A percentile compares a stretch with the other conserved stretches of the same genome.
phyloP scores from a whole-genome alignment of 2,797 vertebrate genomes.

The Gastrophryne carolinensis region DNA sequence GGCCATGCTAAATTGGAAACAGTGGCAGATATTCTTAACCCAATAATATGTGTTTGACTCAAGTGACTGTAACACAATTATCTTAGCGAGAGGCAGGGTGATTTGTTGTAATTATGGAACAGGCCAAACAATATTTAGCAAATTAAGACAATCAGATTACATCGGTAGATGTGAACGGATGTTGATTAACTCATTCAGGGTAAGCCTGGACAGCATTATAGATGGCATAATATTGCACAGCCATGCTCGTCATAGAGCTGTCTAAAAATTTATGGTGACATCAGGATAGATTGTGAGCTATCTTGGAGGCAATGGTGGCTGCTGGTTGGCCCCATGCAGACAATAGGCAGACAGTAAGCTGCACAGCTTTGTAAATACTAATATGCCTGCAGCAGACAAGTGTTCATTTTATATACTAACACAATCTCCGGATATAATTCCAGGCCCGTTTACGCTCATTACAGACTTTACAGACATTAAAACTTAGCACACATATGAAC shows the following conservation, averaged over 20 bases:
- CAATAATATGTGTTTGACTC: conserved; percentile 39
- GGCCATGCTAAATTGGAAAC: conserved; percentile 39
- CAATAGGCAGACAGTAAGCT: neutral
- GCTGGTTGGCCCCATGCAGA: neutral
- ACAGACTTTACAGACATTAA: conserved; percentile 8
- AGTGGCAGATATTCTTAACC: conserved; percentile 47
- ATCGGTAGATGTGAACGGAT: conserved; percentile 37
- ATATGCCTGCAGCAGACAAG: conserved; percentile 20
- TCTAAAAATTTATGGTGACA: neutral
- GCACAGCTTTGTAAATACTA: neutral
- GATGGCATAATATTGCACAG: neutral
- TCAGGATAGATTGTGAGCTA: neutral
- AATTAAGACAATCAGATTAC: conserved; percentile 51
- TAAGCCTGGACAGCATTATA: neutral
- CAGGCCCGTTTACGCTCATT: conserved; percentile 19
- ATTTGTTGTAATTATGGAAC: conserved; percentile 51
- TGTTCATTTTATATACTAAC: conserved; percentile 26
- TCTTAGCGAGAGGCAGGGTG: conserved; percentile 40
- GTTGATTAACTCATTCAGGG: conserved; percentile 35
- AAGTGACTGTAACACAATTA: conserved; percentile 49
- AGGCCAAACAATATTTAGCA: conserved; percentile 53
- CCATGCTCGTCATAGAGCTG: neutral
- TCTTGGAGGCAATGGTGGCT: neutral
- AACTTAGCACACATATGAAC: conserved; percentile 7
- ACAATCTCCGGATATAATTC: neutral